These are phyloP conservation scores for Rhipidura dahli DNA, from an alignment of 2,113 vertebrate species.

Conservation along the genomic window DNA sequence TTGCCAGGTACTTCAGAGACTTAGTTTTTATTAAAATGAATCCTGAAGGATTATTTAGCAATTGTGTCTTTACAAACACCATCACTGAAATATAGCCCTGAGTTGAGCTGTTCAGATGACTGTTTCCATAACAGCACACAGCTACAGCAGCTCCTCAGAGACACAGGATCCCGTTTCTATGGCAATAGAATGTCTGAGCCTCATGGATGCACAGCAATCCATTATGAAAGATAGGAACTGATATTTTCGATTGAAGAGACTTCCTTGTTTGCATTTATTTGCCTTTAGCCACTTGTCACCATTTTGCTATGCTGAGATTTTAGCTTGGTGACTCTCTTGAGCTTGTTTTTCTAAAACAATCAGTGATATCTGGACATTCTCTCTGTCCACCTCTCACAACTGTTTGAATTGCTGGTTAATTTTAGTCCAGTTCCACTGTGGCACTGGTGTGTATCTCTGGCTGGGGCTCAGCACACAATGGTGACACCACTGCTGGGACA, in stretches of 20 bases:
- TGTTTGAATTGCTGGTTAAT: neutral
- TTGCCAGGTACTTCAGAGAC: neutral
- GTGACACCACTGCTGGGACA: neutral
- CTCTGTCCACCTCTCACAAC: neutral
- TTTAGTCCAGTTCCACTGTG: neutral
- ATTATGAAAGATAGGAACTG: neutral
- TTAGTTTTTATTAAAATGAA: neutral
- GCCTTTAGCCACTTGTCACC: neutral
- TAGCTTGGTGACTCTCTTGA: neutral
- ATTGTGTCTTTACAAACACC: neutral
- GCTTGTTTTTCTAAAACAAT: neutral
- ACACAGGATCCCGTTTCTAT: slow-evolving; percentile 49
- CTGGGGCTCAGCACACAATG: neutral
- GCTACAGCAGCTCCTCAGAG: neutral
- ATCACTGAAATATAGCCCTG: neutral
- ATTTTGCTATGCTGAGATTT: neutral
- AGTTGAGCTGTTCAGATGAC: neutral
- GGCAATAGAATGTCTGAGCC: slow-evolving; percentile 13
- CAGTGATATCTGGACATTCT: neutral
- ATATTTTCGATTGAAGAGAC: neutral
- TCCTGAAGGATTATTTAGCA: neutral
- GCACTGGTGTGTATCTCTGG: neutral
- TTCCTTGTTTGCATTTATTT: neutral
- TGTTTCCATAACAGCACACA: slow-evolving; percentile 52
- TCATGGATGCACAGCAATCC: neutral